Conservation (phyloP, 1,140 invertebrate genomes). For the Drosophila murphyi region DNA sequence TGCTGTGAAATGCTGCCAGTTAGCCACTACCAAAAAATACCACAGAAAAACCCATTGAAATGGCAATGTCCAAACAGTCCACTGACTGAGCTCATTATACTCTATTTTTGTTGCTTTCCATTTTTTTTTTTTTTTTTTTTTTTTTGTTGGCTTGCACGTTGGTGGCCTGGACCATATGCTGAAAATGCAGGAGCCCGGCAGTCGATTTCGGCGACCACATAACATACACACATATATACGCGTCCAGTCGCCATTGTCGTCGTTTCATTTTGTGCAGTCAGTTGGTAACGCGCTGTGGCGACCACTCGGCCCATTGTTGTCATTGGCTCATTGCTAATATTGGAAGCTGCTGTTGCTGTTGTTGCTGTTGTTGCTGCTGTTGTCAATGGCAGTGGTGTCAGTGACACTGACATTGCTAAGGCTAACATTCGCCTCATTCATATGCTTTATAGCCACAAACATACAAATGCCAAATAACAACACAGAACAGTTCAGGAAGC, state of each 20-base stretch:
- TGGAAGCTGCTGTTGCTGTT: constrained; percentile 55
- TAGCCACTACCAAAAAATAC: constrained; percentile 26
- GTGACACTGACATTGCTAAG: constrained; percentile 51
- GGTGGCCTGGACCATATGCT: constrained; percentile 46
- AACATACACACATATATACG: constrained; percentile 31
- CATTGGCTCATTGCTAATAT: constrained; percentile 79
- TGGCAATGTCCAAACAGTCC: constrained; percentile 22
- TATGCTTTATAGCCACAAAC: constrained; percentile 73
- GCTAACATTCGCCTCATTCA: constrained; percentile 70
- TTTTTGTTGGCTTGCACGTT: constrained; percentile 37
- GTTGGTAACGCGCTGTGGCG: constrained; percentile 48
- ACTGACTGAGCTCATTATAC: constrained; percentile 69
- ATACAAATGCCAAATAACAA: constrained; percentile 40
- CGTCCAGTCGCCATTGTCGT: constrained; percentile 25
- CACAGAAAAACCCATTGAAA: constrained; percentile 32
- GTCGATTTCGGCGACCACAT: constrained; percentile 66
- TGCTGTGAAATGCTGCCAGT: constrained; percentile 3
- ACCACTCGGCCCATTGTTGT: constrained; percentile 74
- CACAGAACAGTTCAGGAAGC: constrained; percentile 60
- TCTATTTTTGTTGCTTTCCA: constrained; percentile 48
- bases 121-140: constrained; percentile 29
- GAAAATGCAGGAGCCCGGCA: constrained; percentile 34
- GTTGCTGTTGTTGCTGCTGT: constrained; percentile 21
- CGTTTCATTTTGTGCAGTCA: constrained; percentile 34
- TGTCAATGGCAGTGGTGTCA: constrained; percentile 62